Evolutionary conservation across 1,140 invertebrate genomes (phyloP).

Genomic region (Piezodorus guildinii): DNA sequence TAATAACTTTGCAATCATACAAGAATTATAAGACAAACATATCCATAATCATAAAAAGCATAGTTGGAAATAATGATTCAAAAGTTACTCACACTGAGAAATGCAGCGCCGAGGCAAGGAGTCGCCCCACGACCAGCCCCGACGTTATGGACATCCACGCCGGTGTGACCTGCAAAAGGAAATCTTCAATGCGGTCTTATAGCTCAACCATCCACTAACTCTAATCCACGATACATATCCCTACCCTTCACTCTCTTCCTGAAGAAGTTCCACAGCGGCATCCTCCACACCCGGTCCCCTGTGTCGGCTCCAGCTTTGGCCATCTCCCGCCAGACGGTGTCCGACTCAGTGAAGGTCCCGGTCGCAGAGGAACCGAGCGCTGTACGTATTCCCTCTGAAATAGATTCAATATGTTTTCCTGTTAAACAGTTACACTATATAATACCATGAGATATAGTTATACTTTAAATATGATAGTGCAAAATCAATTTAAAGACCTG

Average conservation of each 20-base stretch:
- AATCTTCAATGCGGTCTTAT: background rate
- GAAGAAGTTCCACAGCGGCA: conserved; percentile 49
- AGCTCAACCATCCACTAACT: background rate
- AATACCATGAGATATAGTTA: too few species aligned
- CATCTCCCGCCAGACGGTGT: conserved; percentile 37
- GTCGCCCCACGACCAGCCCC: conserved; percentile 53
- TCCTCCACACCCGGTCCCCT: conserved; percentile 51
- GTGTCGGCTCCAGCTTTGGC: conserved; percentile 39
- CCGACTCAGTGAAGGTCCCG: conserved; percentile 44
- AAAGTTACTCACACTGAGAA: conserved; percentile 45
- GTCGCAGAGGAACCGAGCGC: conserved; percentile 43
- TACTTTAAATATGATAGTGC: too few species aligned
- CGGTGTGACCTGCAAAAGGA: conserved; percentile 38
- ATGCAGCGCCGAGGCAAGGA: conserved; percentile 79
- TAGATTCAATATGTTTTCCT: too few species aligned
- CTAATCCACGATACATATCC: background rate
- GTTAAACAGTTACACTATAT: too few species aligned
- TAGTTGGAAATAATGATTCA: too few species aligned
- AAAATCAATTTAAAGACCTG: too few species aligned
- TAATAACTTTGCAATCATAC: too few species aligned
- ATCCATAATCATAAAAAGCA: too few species aligned
- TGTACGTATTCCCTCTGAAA: conserved; percentile 32
- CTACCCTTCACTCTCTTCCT: conserved; percentile 39
- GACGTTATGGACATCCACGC: conserved; percentile 73
- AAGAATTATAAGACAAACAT: too few species aligned